Percentiles rank a stretch among this genome's conserved stretches.
phyloP scores from a whole-genome alignment of 2,113 vertebrate genomes.

The Falcunculus frontatus region DNA sequence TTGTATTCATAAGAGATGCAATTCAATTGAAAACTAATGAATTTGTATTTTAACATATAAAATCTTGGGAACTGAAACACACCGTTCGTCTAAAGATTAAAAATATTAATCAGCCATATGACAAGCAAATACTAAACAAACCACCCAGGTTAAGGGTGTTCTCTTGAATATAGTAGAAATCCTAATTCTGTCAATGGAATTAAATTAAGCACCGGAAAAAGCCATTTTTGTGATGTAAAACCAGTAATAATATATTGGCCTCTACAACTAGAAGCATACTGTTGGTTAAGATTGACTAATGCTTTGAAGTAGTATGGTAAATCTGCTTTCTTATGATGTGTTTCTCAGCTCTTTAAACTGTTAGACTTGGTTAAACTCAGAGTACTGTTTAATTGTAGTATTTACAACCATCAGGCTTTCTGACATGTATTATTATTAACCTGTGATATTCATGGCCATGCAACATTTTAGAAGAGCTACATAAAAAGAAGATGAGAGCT shows the following conservation, averaged over 20 bases:
- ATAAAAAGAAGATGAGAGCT: neutral
- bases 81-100: neutral
- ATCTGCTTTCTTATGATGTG: neutral
- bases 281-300: neutral
- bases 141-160: neutral
- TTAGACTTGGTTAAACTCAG: neutral
- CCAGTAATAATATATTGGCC: neutral
- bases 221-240: neutral
- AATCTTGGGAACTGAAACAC: neutral
- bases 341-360: neutral
- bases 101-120: neutral
- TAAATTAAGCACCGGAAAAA: neutral
- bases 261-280: neutral
- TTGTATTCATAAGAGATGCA: neutral
- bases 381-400: neutral
- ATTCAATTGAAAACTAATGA: neutral
- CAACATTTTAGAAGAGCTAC: neutral
- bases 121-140: neutral
- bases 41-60: neutral
- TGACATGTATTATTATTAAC: neutral
- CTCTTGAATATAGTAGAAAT: neutral
- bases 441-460: neutral
- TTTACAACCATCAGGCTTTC: neutral
- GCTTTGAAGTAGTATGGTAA: neutral
- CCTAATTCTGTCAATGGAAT: neutral